Base-by-base conservation (phyloP, 2,888 invertebrate species). In the Archips xylosteana region DNA sequence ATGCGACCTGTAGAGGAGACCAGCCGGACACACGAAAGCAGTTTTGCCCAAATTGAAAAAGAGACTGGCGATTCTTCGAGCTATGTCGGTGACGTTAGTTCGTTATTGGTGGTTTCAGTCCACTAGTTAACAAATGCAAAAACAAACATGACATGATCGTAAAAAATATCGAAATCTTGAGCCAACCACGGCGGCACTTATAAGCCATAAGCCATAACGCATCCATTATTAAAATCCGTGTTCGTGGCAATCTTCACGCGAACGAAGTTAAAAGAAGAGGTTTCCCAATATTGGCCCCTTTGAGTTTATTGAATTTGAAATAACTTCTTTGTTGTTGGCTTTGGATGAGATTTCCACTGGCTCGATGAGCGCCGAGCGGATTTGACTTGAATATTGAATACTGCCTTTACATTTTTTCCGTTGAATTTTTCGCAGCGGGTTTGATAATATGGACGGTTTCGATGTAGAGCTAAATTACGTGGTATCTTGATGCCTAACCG, bases 251-350 rank as follows among this genome's bases (percentile, higher is more conserved):
- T 80, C 80, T 81, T 79, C 79, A 79, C 79, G 80, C 77, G 78
- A 75, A 77, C 77, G 78, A 82, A 82, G 82, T 82, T 80, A 83
- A 83, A 83, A 82, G 81, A 79, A 81, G 78, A 79, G 78, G 76
- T 78, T 81, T 79, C 78, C 78, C 79, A 79, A 80, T 83, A 83
- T 84, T 80, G 84, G 79, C 79, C 78, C 79, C 80, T 81, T 82
- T 79, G 82, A 79, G 81, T 78, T 82, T 82, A 82, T 81, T 82
- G 83, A 84, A 82, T 83, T 81, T 78, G 81, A 79, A 83, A 85
- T 84, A 83, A 82, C 80, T 79, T 82, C 80, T 81, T 82, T 81
- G 82, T 82, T 81, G 79, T 82, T 81, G 77, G 80, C 77, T 78
- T 80, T 78, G 73, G 77, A 80, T 75, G 77, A 78, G 80, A 76